Conservation (phyloP, 2,888 invertebrate species). For the Orthosia gothica region DNA sequence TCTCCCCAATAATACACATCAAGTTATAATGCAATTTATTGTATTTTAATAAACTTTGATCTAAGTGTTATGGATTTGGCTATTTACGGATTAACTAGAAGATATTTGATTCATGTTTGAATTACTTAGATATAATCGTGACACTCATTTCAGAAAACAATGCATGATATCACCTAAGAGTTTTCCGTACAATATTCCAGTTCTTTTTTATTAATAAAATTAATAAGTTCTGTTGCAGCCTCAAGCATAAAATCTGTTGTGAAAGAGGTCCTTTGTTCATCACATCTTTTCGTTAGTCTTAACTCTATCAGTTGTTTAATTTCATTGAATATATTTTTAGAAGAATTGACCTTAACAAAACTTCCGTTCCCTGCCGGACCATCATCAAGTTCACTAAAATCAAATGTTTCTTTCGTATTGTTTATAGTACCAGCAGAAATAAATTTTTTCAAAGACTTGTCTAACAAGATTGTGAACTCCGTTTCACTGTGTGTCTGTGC, state of each 20-base stretch:
- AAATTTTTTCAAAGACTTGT: constrained; percentile 60
- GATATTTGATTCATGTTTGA: constrained; percentile 7
- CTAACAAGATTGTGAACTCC: constrained; percentile 67
- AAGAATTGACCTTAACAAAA: constrained; percentile 41
- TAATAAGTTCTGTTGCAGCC: constrained; percentile 76
- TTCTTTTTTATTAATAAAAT: constrained; percentile 80
- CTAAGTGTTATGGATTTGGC: constrained; percentile 1
- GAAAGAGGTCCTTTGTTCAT: constrained; percentile 10
- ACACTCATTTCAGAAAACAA: constrained; percentile 6
- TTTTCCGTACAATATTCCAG: constrained; percentile 70
- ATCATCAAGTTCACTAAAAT: constrained; percentile 71
- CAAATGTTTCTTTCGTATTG: constrained; percentile 56
- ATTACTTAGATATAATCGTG: background rate
- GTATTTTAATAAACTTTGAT: constrained; percentile 27
- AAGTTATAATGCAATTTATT: constrained; percentile 6
- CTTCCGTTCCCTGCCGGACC: constrained; percentile 65
- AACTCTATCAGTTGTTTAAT: constrained; percentile 42
- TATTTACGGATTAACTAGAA: constrained; percentile 30
- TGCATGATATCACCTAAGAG: background rate
- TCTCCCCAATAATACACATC: background rate
- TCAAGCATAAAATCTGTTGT: constrained; percentile 65
- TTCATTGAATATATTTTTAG: constrained; percentile 56
- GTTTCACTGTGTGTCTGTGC: constrained; percentile 64
- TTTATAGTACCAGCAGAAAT: constrained; percentile 44
- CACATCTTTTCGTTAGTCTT: constrained; percentile 4